A percentile compares a stretch with the other conserved stretches of the same genome.
Conservation (phyloP, 1,140 invertebrate species). For the Drosophila hydei region DNA sequence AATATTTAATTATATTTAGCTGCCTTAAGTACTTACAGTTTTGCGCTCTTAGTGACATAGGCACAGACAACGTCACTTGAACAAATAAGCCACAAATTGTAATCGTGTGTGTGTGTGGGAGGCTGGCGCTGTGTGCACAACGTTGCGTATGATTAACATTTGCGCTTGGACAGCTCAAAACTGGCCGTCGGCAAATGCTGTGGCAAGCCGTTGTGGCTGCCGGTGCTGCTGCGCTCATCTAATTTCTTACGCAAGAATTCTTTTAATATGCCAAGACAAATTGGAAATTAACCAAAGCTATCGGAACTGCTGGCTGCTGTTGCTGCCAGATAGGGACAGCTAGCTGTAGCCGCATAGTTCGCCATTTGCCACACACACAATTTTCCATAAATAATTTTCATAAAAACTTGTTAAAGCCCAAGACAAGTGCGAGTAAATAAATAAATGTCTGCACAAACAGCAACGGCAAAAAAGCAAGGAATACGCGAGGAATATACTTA, state of each 20-base stretch:
- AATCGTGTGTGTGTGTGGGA: conserved; percentile 15
- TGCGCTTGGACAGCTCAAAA: conserved; percentile 42
- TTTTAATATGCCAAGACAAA: conserved; percentile 58
- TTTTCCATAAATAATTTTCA: conserved; percentile 68
- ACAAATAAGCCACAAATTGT: conserved; percentile 35
- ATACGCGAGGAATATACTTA: conserved; percentile 19
- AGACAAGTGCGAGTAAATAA: conserved; percentile 64
- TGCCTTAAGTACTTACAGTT: conserved; percentile 80
- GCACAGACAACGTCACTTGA: conserved; percentile 38
- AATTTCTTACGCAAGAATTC: conserved; percentile 59
- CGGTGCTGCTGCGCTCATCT: conserved; percentile 25
- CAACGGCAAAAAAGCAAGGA: not conserved
- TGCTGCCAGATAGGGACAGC: conserved; percentile 30
- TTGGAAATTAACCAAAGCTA: conserved; percentile 46
- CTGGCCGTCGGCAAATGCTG: conserved; percentile 36
- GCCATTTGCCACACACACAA: too few species aligned
- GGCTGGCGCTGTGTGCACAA: conserved; percentile 26
- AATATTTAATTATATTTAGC: conserved; percentile 83
- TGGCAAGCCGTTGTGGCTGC: conserved; percentile 1
- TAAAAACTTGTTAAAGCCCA: conserved; percentile 73
- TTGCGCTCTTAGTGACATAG: conserved; percentile 71
- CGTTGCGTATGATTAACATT: conserved; percentile 66
- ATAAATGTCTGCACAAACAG: conserved; percentile 44
- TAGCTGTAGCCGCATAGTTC: conserved; percentile 1
- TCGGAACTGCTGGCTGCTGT: not conserved